These are phyloP conservation scores for Odontocolon sp. DNA, from an alignment of 2,888 invertebrate species.

Conservation along the genomic window DNA sequence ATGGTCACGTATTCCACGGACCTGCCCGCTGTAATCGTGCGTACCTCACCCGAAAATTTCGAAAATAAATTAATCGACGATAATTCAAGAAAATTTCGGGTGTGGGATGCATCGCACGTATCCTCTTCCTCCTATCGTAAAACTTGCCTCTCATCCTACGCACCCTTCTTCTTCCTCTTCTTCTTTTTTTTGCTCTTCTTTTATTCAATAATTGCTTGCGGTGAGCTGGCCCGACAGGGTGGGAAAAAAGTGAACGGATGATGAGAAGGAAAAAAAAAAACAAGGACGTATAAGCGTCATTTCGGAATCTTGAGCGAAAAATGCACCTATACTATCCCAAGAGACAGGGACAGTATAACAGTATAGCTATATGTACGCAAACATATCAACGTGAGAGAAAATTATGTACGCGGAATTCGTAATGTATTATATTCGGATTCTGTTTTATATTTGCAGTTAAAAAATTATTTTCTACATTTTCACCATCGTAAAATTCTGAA, in stretches of 20 bases:
- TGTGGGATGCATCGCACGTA: constrained; percentile 8
- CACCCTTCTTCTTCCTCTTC: background rate
- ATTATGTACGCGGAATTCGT: no score
- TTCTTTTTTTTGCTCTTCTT: background rate
- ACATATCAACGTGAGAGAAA: no score
- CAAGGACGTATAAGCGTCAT: no score
- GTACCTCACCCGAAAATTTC: constrained; percentile 12
- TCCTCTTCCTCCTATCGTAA: constrained; percentile 4
- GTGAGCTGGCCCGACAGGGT: background rate
- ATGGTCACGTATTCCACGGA: constrained; percentile 43
- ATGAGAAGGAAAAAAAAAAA: no score
- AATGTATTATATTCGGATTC: no score
- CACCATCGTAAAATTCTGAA: no score
- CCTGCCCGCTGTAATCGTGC: constrained; percentile 26
- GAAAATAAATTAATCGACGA: constrained; percentile 40
- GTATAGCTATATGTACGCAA: no score
- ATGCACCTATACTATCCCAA: no score
- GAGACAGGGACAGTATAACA: no score
- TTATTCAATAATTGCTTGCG: constrained; percentile 21
- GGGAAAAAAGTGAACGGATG: background rate
- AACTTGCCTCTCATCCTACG: background rate
- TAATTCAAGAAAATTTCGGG: constrained; percentile 36
- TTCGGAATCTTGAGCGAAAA: no score
- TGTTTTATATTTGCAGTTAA: no score
- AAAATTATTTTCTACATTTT: no score